phyloP scores from a whole-genome alignment of 2,113 vertebrate genomes.

The Eptesicus fuscus region DNA sequence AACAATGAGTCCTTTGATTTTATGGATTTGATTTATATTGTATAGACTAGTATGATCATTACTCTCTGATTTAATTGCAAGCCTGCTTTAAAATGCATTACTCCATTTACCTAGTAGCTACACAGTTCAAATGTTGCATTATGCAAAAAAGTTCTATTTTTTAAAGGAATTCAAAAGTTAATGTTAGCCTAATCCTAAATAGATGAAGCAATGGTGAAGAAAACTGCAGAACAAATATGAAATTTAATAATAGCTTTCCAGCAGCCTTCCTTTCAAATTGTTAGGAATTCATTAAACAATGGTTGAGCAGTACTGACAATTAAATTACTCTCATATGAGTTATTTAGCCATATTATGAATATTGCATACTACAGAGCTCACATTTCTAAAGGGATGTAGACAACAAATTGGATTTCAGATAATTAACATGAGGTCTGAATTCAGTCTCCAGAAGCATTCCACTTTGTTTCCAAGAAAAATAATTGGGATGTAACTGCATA shows the following conservation, averaged over 20 bases:
- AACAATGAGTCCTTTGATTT: not conserved
- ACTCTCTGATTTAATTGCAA: constrained; percentile 47
- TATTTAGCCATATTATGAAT: constrained; percentile 80
- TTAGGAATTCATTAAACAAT: constrained; percentile 83
- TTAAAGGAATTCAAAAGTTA: constrained; percentile 71
- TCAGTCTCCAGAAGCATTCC: constrained; percentile 69
- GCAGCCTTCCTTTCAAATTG: constrained; percentile 76
- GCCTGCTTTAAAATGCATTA: constrained; percentile 33
- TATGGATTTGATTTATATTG: constrained; percentile 9
- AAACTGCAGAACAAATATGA: constrained; percentile 77
- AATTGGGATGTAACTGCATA: constrained; percentile 67
- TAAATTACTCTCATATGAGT: constrained; percentile 80
- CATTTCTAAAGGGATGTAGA: constrained; percentile 73
- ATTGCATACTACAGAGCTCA: constrained; percentile 71
- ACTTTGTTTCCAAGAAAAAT: constrained; percentile 71
- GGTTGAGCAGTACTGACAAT: constrained; percentile 76
- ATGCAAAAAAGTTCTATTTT: constrained; percentile 44
- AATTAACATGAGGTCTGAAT: constrained; percentile 77
- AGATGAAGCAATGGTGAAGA: constrained; percentile 72
- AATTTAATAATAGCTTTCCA: constrained; percentile 77
- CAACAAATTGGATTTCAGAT: constrained; percentile 78
- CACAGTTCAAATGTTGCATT: constrained; percentile 54
- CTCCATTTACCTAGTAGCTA: constrained; percentile 14
- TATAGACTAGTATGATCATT: not conserved
- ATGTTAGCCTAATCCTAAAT: constrained; percentile 72